phyloP scores from a whole-genome alignment of 1,140 invertebrate species.

The Zaprionus davidi region DNA sequence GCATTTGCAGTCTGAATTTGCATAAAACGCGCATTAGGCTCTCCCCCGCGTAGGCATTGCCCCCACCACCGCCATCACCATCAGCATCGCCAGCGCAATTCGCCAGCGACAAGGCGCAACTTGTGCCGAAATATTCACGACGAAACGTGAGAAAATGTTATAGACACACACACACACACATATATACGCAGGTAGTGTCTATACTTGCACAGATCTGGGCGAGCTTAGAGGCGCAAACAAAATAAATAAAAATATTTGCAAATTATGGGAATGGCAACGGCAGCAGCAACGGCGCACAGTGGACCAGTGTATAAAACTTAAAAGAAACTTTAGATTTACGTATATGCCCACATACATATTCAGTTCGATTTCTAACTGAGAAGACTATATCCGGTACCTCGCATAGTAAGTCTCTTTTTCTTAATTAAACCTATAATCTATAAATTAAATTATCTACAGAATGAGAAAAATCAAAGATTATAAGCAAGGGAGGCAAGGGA shows the following conservation, averaged over 20 bases:
- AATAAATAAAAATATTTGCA: conserved; percentile 74
- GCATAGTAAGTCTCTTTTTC: no score
- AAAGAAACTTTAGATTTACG: no score
- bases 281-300: no score
- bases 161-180: conserved; percentile 46
- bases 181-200: conserved; percentile 16
- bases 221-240: conserved; percentile 44
- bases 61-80: conserved; percentile 6
- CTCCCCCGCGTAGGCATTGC: conserved; percentile 62
- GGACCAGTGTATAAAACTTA: no score
- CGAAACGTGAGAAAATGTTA: conserved; percentile 82
- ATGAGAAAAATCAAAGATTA: no score
- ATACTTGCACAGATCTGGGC: conserved; percentile 9
- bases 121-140: conserved; percentile 78
- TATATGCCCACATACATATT: no score
- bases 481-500: no score
- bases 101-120: conserved; percentile 65
- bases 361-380: no score
- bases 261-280: conserved; percentile 76
- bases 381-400: no score
- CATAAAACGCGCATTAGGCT: conserved; percentile 78
- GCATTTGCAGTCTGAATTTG: conserved; percentile 53
- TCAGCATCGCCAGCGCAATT: not conserved
- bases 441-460: no score
- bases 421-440: no score